A percentile compares a stretch with the other conserved stretches of the same genome.
Conservation (phyloP, 2,113 vertebrate species). For the Anarhynchus alexandrinus region DNA sequence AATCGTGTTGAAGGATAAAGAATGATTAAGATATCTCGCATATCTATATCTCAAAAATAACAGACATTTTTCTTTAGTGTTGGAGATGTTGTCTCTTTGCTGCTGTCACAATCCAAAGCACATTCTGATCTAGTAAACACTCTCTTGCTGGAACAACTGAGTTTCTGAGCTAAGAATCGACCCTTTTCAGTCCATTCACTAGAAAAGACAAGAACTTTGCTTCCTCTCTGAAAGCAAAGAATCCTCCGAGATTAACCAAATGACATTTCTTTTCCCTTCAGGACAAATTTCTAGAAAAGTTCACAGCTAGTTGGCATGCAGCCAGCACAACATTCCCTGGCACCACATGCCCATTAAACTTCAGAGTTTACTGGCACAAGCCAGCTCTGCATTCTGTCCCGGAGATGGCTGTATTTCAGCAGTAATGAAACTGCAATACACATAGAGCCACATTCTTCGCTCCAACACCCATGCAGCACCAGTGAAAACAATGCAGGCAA, state of each 20-base stretch:
- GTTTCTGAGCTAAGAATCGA: neutral
- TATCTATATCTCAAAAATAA: neutral
- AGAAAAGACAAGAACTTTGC: neutral
- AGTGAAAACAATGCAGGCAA: constrained; percentile 30
- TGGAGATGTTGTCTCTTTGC: neutral
- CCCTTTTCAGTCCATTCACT: neutral
- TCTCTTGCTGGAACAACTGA: neutral
- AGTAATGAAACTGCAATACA: constrained; percentile 43
- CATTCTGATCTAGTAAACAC: neutral
- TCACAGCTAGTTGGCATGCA: neutral
- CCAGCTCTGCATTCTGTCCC: constrained; percentile 38
- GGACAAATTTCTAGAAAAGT: constrained; percentile 42
- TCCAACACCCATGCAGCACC: neutral
- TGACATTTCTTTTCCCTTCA: neutral
- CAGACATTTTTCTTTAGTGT: neutral
- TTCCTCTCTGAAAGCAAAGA: neutral
- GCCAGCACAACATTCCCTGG: constrained; percentile 48
- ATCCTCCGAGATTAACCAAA: neutral
- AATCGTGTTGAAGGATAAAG: neutral
- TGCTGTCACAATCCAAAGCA: neutral
- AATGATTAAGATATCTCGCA: neutral
- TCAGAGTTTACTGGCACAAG: constrained; percentile 26
- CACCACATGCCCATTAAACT: constrained; percentile 30
- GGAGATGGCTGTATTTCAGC: constrained; percentile 39
- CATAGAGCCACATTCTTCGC: constrained; percentile 1